Conservation (phyloP, 2,797 vertebrate genomes). For the Chiloscyllium punctatum region DNA sequence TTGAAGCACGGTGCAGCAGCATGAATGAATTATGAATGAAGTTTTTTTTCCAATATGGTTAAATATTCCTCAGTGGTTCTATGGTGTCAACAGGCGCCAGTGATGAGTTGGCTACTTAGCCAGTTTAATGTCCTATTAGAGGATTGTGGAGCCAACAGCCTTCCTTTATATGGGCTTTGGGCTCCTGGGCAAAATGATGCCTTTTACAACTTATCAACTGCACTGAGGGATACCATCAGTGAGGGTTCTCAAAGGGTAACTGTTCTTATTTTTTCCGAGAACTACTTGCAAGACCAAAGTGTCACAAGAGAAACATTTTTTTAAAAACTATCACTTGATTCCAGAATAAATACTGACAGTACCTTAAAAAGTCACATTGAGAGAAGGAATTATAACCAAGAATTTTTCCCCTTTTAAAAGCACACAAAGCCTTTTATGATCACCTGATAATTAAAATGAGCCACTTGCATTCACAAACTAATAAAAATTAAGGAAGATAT, state of each 20-base stretch:
- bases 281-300: not conserved
- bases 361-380: not conserved
- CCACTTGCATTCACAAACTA: not conserved
- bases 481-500: not conserved
- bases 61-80: not conserved
- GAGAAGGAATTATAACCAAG: not conserved
- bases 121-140: not conserved
- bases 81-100: not conserved
- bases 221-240: not conserved
- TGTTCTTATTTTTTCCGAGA: not conserved
- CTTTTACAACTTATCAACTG: not conserved
- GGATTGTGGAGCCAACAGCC: not conserved
- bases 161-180: not conserved
- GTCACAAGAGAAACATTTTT: not conserved
- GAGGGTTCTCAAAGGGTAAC: not conserved
- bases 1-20: not conserved
- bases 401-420: not conserved
- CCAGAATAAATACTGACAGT: not conserved
- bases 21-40: not conserved
- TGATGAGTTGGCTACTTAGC: not conserved
- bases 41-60: not conserved
- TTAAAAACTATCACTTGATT: not conserved
- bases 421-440: not conserved
- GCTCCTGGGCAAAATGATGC: not conserved
- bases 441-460: not conserved